These are phyloP conservation scores for Anthopleura xanthogrammica DNA, from an alignment of 92 coral and sea anemone species.

Conservation along the genomic window DNA sequence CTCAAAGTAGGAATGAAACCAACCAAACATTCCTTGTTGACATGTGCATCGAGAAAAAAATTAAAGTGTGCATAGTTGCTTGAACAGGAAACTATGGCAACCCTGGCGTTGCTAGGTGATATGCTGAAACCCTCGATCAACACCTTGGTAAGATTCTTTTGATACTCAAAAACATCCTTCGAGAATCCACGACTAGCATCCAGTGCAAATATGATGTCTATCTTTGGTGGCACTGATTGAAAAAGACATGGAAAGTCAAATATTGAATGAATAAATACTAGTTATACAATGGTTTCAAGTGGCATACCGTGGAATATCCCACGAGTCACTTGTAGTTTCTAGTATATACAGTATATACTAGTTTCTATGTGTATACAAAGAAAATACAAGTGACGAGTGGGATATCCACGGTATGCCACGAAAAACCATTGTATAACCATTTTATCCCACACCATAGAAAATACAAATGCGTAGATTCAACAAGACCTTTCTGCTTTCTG, in stretches of 20 bases:
- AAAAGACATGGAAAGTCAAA: neutral
- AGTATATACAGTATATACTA: too few species aligned
- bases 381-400: too few species aligned
- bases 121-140: conserved; percentile 47
- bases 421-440: too few species aligned
- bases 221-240: conserved; percentile 15
- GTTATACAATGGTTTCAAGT: too few species aligned
- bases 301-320: too few species aligned
- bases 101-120: conserved; percentile 46
- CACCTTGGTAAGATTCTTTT: conserved; percentile 25
- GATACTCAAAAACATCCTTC: conserved; percentile 26
- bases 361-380: too few species aligned
- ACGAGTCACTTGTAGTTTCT: too few species aligned
- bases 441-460: too few species aligned
- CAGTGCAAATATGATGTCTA: conserved; percentile 49
- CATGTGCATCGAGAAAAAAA: conserved; percentile 18
- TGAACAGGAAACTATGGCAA: conserved; percentile 47
- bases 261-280: too few species aligned
- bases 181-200: conserved; percentile 21
- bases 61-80: conserved; percentile 29
- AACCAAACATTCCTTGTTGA: conserved; percentile 45
- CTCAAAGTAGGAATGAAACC: conserved; percentile 38
- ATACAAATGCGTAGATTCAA: neutral
- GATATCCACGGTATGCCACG: too few species aligned
- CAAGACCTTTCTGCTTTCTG: too few species aligned